Evolutionary conservation across 2,888 invertebrate species (phyloP).

Genomic region (Lepidochrysops patricia): DNA sequence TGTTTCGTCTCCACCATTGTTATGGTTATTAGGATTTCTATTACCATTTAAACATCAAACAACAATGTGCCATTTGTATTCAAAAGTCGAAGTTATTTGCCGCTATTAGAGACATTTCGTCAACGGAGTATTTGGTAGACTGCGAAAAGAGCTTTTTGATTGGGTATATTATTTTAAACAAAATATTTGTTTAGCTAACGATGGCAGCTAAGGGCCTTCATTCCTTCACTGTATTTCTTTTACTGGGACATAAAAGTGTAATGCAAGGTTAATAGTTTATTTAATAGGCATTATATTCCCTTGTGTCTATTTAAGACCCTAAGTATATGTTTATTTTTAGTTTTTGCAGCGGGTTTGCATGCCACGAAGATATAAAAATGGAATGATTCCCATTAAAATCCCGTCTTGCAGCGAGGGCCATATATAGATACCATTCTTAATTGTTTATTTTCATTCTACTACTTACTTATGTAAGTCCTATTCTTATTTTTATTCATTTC

Average conservation of each 20-base stretch:
- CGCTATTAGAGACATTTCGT: background rate
- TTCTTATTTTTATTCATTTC: slow-evolving; percentile 7
- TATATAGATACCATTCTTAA: slow-evolving; percentile 2
- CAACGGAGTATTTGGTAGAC: background rate
- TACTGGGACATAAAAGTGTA: slow-evolving; percentile 7
- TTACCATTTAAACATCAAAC: slow-evolving; percentile 29
- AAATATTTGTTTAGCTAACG: too few relatives aligned
- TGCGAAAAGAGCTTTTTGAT: background rate
- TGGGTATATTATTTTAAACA: background rate
- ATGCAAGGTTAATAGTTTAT: slow-evolving; percentile 16
- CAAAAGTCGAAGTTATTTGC: background rate
- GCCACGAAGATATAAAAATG: slow-evolving; percentile 4
- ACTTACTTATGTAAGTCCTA: background rate
- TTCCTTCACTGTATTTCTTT: slow-evolving; percentile 2
- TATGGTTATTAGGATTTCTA: slow-evolving; percentile 24
- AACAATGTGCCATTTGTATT: slow-evolving; percentile 17
- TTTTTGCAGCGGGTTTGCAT: slow-evolving; percentile 13
- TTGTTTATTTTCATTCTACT: slow-evolving; percentile 6
- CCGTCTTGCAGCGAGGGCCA: background rate
- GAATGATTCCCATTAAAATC: slow-evolving; percentile 6
- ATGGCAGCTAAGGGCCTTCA: too few relatives aligned
- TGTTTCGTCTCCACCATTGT: slow-evolving; percentile 20
- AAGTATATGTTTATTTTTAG: slow-evolving; percentile 10
- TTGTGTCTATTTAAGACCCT: background rate
- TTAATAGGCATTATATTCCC: slow-evolving; percentile 14